These are phyloP conservation scores for Hypolimnas misippus DNA, from an alignment of 2,888 invertebrate species.

Conservation along the genomic window DNA sequence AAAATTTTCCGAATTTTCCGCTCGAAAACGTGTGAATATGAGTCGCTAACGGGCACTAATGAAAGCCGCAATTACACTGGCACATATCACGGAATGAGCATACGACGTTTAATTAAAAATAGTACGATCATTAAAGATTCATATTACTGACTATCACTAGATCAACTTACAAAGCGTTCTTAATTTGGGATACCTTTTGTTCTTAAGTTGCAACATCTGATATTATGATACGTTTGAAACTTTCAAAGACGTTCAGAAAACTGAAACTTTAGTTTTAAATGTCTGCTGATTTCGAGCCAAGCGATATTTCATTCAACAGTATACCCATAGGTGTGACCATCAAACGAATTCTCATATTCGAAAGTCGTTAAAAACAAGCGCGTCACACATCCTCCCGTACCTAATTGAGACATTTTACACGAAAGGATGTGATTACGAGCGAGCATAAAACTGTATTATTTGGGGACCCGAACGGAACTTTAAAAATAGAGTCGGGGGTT, in stretches of 20 bases:
- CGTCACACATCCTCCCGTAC: constrained; percentile 77
- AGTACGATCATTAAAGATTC: constrained; percentile 33
- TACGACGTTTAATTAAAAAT: constrained; percentile 60
- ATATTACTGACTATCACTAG: neutral
- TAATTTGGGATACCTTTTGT: neutral
- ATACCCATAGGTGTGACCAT: constrained; percentile 48
- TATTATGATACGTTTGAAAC: neutral
- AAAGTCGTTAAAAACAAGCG: constrained; percentile 67
- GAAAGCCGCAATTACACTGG: constrained; percentile 59
- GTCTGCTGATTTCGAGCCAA: neutral
- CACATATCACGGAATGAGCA: constrained; percentile 40
- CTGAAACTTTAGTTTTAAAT: neutral
- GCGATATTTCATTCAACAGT: constrained; percentile 62
- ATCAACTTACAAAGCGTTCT: neutral
- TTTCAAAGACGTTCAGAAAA: neutral
- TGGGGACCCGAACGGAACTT: constrained; percentile 63
- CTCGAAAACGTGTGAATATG: constrained; percentile 55
- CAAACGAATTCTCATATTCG: constrained; percentile 60
- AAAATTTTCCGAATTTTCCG: constrained; percentile 43
- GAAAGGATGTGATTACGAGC: constrained; percentile 42
- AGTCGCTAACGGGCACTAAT: constrained; percentile 59
- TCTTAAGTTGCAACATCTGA: constrained; percentile 4
- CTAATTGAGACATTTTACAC: constrained; percentile 81
- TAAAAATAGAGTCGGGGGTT: constrained; percentile 67
- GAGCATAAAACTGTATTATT: constrained; percentile 50